phyloP scores from a whole-genome alignment of 2,113 vertebrate genomes.

The Hippocampus mohnikei region DNA sequence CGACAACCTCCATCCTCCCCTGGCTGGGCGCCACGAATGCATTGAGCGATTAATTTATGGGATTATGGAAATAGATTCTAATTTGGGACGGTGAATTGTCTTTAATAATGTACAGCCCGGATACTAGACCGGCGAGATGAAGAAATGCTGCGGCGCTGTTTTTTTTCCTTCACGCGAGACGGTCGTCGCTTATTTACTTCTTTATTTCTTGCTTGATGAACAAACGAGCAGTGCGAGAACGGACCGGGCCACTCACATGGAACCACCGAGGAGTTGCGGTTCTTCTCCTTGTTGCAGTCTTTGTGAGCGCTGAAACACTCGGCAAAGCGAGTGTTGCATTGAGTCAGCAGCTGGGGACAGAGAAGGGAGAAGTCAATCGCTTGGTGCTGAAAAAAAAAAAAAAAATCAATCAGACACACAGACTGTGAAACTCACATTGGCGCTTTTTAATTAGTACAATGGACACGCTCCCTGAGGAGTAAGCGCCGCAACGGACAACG shows the following conservation, averaged over 20 bases:
- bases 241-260: slow-evolving; percentile 81
- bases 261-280: slow-evolving; percentile 97
- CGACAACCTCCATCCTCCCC: slow-evolving; percentile 39
- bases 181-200: background rate
- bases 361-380: slow-evolving; percentile 10
- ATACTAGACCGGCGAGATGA: slow-evolving; percentile 10
- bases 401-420: background rate
- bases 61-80: slow-evolving; percentile 60
- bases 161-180: background rate
- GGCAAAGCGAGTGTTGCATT: slow-evolving; percentile 88
- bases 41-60: slow-evolving; percentile 56
- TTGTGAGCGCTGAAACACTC: slow-evolving; percentile 98
- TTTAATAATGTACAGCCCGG: slow-evolving; percentile 33
- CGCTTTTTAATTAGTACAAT: background rate
- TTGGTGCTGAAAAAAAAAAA: background rate
- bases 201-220: background rate
- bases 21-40: slow-evolving; percentile 23
- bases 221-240: slow-evolving; percentile 13
- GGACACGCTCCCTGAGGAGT: background rate
- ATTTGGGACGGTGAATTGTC: slow-evolving; percentile 41
- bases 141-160: background rate
- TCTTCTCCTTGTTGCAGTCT: slow-evolving; percentile 99
- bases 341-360: slow-evolving; percentile 85
- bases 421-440: background rate
- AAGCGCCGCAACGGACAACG: background rate